phyloP scores from a whole-genome alignment of 2,888 invertebrate genomes.

The Chelonus formosanus region DNA sequence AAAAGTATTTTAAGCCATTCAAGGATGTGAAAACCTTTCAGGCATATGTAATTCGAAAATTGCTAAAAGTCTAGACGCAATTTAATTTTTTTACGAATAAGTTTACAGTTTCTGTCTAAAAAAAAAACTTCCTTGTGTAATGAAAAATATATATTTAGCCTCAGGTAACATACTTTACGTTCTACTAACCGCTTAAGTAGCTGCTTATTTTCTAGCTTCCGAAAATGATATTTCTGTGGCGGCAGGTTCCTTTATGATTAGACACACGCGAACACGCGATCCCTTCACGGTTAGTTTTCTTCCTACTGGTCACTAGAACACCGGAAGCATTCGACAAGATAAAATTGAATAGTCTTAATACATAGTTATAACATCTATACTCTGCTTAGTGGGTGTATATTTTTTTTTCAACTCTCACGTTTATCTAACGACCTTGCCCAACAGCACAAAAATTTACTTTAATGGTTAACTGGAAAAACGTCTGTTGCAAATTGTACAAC shows the following conservation, averaged over 20 bases:
- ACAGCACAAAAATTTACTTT: no score
- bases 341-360: no score
- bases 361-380: no score
- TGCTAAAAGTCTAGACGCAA: not conserved
- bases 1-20: no score
- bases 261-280: conserved; percentile 55
- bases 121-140: not conserved
- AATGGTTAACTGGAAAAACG: no score
- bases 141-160: conserved; percentile 5
- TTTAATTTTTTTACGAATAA: conserved; percentile 1
- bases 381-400: no score
- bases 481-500: no score
- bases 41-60: conserved; percentile 11
- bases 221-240: conserved; percentile 52
- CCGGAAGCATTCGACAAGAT: conserved; percentile 26
- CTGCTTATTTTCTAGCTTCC: conserved; percentile 37
- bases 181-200: not conserved
- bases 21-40: no score
- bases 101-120: not conserved
- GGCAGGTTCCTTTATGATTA: conserved; percentile 42
- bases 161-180: not conserved
- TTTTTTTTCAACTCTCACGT: no score
- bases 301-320: conserved; percentile 33
- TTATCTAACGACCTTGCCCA: no score
- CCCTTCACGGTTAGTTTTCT: conserved; percentile 36